phyloP scores from a whole-genome alignment of 2,113 vertebrate species.

The Vanacampus margaritifer region DNA sequence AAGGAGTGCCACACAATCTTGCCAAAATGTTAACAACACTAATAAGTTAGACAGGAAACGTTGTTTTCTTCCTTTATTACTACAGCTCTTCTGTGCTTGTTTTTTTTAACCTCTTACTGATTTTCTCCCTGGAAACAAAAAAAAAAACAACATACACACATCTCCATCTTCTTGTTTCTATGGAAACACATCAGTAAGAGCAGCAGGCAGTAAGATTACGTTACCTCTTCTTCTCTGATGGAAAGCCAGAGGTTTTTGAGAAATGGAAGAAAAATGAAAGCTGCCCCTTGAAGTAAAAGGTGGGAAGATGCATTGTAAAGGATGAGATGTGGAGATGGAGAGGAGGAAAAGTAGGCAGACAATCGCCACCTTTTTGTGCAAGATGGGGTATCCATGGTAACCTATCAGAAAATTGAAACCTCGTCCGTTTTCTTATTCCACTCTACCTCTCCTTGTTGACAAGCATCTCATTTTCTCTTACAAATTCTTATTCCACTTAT shows the following conservation, averaged over 20 bases:
- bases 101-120: conserved; percentile 13
- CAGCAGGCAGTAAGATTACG: conserved; percentile 41
- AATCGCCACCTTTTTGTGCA: conserved; percentile 75
- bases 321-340: conserved; percentile 31
- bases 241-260: conserved; percentile 38
- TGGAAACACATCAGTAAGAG: conserved; percentile 67
- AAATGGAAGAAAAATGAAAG: conserved; percentile 9
- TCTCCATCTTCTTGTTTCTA: conserved; percentile 73
- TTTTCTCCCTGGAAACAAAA: conserved; percentile 54
- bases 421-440: conserved; percentile 44
- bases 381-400: conserved; percentile 84
- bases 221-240: conserved; percentile 45
- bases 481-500: conserved; percentile 3
- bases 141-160: conserved; percentile 38
- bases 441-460: conserved; percentile 28
- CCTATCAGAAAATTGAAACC: conserved; percentile 59
- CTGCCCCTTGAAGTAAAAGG: conserved; percentile 11
- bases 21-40: background rate
- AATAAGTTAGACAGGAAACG: background rate
- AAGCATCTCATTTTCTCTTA: conserved; percentile 15
- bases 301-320: conserved; percentile 8
- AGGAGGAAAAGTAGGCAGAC: conserved; percentile 43
- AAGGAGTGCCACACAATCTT: background rate
- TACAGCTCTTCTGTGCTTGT: background rate
- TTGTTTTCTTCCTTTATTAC: background rate